Conservation (phyloP, 2,888 invertebrate species). For the Rugalucina vietnamica region DNA sequence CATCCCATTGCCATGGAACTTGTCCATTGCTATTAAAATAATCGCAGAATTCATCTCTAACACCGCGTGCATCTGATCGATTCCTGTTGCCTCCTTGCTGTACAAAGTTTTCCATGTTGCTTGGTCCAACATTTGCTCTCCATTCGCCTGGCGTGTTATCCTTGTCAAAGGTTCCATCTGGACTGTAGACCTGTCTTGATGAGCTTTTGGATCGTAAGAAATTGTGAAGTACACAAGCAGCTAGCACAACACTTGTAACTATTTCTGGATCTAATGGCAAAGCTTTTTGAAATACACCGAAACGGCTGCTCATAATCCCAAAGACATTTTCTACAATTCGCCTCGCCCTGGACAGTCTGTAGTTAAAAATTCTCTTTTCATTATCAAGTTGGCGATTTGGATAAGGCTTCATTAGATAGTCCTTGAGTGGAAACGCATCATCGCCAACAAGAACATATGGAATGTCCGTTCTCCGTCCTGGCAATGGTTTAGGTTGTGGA, state of each 20-base stretch:
- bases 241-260: conserved; percentile 18
- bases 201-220: conserved; percentile 13
- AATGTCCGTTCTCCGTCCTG: neutral
- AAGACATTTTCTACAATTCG: conserved; percentile 38
- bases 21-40: conserved; percentile 25
- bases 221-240: conserved; percentile 35
- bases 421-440: conserved; percentile 49
- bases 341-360: conserved; percentile 21
- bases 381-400: conserved; percentile 13
- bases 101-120: neutral
- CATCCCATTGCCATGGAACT: conserved; percentile 38
- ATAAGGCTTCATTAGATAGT: conserved; percentile 56
- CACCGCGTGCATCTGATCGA: neutral
- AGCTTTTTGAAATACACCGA: conserved; percentile 14
- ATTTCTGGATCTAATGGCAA: conserved; percentile 30
- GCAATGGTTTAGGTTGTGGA: neutral
- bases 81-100: conserved; percentile 14
- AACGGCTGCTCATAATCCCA: conserved; percentile 18
- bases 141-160: conserved; percentile 1
- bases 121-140: neutral
- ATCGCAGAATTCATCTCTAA: conserved; percentile 29
- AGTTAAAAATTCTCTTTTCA: conserved; percentile 22
- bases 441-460: conserved; percentile 40
- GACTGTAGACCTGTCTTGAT: neutral
- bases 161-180: conserved; percentile 9